Base-by-base conservation (phyloP, 2,888 invertebrate genomes). In the Steromphala cineraria region DNA sequence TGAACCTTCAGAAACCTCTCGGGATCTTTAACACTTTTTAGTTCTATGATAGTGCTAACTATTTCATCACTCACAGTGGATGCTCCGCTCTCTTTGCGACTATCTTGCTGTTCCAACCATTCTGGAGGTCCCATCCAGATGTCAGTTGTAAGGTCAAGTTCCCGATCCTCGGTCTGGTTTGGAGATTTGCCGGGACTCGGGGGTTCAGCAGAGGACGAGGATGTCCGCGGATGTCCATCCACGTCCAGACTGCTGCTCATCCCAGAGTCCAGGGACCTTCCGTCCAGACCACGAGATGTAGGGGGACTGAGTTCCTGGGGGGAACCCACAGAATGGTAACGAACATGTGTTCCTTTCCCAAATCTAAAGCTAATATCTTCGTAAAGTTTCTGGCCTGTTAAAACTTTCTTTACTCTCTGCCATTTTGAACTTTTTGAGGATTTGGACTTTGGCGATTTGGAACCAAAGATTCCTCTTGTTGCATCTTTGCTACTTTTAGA, bases 331-430 rank as follows among this genome's bases (percentile, higher is more conserved):
- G 86, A 82, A 53, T 83, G 85, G 74, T 85, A 84, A 10, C 85
- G 67, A 55, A 79, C 31, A 56, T 80, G 71, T 31, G 85, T 55
- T 31, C 82, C 87, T 78, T 86, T 87, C 17, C 88, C 89, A 52
- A 88, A 85, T 85, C 86, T 88, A 28, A 90, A 84, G 55, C 88
- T 88, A 78, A 90, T 83, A 80, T 89, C 89, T 80, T 90, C 90
- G 76, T 88, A 87, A 76, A 88, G 79, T 78, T 88, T 91, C 83
- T 88, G 90, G 19, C 90, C 89, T 10, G 88, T 96, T 89, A 97
- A 96, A 17, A 97, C 97, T 71, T 97, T 97, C 93, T 97, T 97
- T 13, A 97, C 97, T 94, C 96, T 96, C 0, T 97, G 97, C 97
- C 97, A 97, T 91, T 97, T 97, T 0, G 97, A 97, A 75, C 96